Base-by-base conservation (phyloP, 2,888 invertebrate genomes). In the Protodeltote pygarga region DNA sequence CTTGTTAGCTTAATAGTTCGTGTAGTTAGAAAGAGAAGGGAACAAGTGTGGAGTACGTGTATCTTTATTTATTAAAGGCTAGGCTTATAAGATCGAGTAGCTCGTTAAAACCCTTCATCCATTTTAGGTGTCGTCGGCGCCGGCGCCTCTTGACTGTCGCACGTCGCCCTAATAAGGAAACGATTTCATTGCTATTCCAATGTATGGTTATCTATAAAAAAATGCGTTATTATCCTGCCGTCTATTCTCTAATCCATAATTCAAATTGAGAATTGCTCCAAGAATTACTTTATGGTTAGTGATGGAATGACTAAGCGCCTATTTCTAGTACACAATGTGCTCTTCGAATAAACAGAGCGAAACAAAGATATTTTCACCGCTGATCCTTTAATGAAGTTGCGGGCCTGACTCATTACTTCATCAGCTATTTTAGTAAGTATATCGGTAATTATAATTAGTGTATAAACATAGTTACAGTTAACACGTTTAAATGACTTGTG, bases 361-460 rank as follows among this genome's bases (percentile, higher is more conserved):
- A 75, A 75, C 63, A 53, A 61, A 71, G 75, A 78, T 81, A 80
- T 83, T 84, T 79, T 73, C 70, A 71, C 65, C 61, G 58, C 53
- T 66, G 69, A 74, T 73, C 71, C 72, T 77, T 72, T 71, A 69
- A 70, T 73, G 68, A 68, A 69, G 71, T 71, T 64, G 74, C 64
- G 65, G 67, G 19, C 59, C 53, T 89, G 88, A 89, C 73, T 90
- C 90, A 89, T 74, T 50, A n/a, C n/a, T n/a, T n/a, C n/a, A n/a
- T n/a, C n/a, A 50, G 72, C 75, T 89, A 89, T 89, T 88, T 84
- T 73, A 55, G 79, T 11, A 27, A 2, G 8, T 8, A n/a, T n/a
- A n/a, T n/a, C n/a, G n/a, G n/a, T n/a, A n/a, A n/a, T n/a, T n/a
- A n/a, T n/a, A n/a, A n/a, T n/a, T n/a, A n/a, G n/a, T n/a, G n/a